Evolutionary conservation across 2,888 invertebrate species (phyloP), one percentile per base, ranked within the genome.

Genomic region (Phengaris arion): DNA sequence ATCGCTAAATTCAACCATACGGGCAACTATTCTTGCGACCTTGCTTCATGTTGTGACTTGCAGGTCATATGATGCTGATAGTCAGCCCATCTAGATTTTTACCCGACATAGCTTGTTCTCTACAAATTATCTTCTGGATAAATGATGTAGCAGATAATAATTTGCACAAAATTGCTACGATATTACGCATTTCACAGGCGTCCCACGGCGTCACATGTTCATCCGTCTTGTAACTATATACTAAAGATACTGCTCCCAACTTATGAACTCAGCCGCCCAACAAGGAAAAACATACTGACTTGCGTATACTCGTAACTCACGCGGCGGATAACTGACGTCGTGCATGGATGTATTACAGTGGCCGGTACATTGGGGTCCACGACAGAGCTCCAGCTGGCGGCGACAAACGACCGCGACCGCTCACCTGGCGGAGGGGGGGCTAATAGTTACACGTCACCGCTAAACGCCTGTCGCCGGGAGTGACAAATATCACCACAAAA

Each of bases 381-480:
- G 59, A 15, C 3, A 59, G 5, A 10, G 54, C 10, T 13, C 2
- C 59, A 59, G 22, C 59, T 22, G 59, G 22, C 64, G 64, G 64
- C 35, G 64, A 64, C 64, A 64, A 64, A 64, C 35, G 64, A 5
- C 35, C 64, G 2, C 35, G 64, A 5, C 64, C 64, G 2, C 64
- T 64, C 64, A 64, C 64, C 64, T 64, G 64, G 3, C 9, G 10
- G 10, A 1, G 59, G 51, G 10, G 54, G 54, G 9, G 54, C 54
- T 54, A 59, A 64, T 64, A 64, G 64, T 35, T 64, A 64, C 64
- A 13, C 64, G 64, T 64, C 64, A 13, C 64, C 35, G 35, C 12
- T 64, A 64, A 64, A 64, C 64, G 35, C 6, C 35, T 64, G 35
- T 64, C 64, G 35, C 64, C 35, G 35, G 1, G 45, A 22, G 64